Conservation (phyloP, 2,113 vertebrate genomes). For the Accipiter cooperii region DNA sequence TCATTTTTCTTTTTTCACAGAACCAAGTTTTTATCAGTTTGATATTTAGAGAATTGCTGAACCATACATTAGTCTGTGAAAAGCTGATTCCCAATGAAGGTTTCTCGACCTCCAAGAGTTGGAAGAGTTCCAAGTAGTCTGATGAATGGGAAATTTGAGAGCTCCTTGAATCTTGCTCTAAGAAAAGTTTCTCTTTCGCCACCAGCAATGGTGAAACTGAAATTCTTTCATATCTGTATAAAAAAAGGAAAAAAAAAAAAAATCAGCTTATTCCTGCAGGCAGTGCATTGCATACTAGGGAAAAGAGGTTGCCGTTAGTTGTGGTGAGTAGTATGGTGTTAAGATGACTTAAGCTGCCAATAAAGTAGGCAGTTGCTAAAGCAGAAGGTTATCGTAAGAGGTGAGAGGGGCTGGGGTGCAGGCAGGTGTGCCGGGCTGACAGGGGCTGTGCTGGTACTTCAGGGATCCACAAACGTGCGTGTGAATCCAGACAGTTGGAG, state of each 20-base stretch:
- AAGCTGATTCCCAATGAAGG: background rate
- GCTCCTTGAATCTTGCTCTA: background rate
- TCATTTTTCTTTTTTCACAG: background rate
- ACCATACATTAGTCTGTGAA: background rate
- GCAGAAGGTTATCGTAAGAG: background rate
- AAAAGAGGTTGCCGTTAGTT: background rate
- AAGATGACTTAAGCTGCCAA: background rate
- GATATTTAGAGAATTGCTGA: background rate
- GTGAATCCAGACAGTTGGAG: background rate
- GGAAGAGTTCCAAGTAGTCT: background rate
- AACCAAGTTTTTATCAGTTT: background rate
- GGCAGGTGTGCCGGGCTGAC: background rate
- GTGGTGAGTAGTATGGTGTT: background rate
- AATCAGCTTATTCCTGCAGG: background rate
- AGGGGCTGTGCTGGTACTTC: background rate
- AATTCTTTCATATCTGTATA: background rate
- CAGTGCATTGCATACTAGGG: background rate
- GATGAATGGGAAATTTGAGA: background rate
- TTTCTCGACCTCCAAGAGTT: background rate
- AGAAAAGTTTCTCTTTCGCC: background rate
- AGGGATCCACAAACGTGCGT: fast-evolving
- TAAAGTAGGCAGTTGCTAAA: background rate
- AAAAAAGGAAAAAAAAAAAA: background rate
- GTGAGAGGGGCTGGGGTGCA: background rate
- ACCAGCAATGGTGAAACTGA: background rate